phyloP scores from a whole-genome alignment of 2,888 invertebrate species.

The Cheilosia vulpina region DNA sequence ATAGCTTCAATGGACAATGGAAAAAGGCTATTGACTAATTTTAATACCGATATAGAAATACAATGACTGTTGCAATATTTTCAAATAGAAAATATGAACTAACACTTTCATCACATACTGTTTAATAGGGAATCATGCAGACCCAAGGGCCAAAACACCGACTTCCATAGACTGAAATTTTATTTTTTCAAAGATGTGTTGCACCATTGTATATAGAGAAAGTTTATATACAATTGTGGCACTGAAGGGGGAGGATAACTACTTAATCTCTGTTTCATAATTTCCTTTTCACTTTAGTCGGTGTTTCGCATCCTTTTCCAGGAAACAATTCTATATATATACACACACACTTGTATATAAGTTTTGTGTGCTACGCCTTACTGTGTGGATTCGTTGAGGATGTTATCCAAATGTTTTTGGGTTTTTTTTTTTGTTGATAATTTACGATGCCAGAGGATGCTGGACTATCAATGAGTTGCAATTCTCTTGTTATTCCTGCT shows the following conservation, averaged over 20 bases:
- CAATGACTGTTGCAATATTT: too few relatives aligned
- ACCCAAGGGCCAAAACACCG: slow-evolving; percentile 24
- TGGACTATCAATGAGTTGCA: slow-evolving; percentile 40
- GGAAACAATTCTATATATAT: slow-evolving; percentile 20
- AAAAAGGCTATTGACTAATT: too few relatives aligned
- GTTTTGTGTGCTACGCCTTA: not conserved
- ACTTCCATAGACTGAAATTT: slow-evolving; percentile 39
- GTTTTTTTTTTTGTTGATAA: not conserved
- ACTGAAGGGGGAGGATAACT: slow-evolving; percentile 59
- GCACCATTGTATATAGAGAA: too few relatives aligned
- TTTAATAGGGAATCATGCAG: slow-evolving; percentile 32
- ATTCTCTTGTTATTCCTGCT: slow-evolving; percentile 20
- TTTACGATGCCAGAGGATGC: slow-evolving; percentile 14
- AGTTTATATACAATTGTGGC: too few relatives aligned
- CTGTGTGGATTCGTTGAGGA: slow-evolving; percentile 27
- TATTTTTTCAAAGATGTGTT: slow-evolving; percentile 38
- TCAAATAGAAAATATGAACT: not conserved
- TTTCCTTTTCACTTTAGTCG: slow-evolving; percentile 11
- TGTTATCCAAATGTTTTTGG: slow-evolving; percentile 19
- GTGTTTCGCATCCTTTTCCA: slow-evolving; percentile 62
- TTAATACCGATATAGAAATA: too few relatives aligned
- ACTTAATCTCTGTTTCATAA: slow-evolving; percentile 45
- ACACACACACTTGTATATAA: not conserved
- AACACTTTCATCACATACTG: slow-evolving; percentile 38
- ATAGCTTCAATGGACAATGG: too few relatives aligned